A percentile compares a stretch with the other conserved stretches of the same genome.
Evolutionary conservation across 1,140 invertebrate genomes (phyloP).

Genomic region (Bombus impatiens): DNA sequence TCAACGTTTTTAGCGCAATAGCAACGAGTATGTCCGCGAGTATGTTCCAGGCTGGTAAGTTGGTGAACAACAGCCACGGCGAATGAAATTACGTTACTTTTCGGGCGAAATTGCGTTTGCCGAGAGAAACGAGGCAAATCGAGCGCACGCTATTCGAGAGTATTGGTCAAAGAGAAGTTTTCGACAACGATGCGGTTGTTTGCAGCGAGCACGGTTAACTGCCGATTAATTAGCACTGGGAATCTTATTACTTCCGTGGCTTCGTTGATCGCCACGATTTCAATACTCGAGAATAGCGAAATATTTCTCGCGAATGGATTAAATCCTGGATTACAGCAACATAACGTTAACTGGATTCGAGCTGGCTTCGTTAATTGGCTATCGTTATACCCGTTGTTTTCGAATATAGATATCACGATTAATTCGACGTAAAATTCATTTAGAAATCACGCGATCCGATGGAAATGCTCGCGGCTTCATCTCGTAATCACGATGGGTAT

Average conservation of each 20-base stretch:
- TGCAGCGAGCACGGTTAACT: neutral
- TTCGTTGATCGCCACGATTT: neutral
- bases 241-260: neutral
- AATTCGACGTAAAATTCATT: neutral
- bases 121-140: conserved; percentile 3
- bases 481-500: too few relatives aligned
- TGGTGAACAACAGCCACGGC: neutral
- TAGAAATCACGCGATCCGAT: too few relatives aligned
- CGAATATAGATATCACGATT: neutral
- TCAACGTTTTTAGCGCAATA: too few relatives aligned
- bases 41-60: neutral
- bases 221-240: neutral
- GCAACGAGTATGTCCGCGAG: too few relatives aligned
- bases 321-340: neutral
- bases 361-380: neutral
- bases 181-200: neutral
- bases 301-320: neutral
- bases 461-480: neutral
- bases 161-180: neutral
- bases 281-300: neutral
- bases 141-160: neutral
- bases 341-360: neutral
- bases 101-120: neutral
- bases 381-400: neutral
- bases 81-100: conserved; percentile 6